Percentiles rank a stretch among this genome's conserved stretches.
Evolutionary conservation across 1,140 invertebrate genomes (phyloP).

Genomic region (Drosophila tsacasi): DNA sequence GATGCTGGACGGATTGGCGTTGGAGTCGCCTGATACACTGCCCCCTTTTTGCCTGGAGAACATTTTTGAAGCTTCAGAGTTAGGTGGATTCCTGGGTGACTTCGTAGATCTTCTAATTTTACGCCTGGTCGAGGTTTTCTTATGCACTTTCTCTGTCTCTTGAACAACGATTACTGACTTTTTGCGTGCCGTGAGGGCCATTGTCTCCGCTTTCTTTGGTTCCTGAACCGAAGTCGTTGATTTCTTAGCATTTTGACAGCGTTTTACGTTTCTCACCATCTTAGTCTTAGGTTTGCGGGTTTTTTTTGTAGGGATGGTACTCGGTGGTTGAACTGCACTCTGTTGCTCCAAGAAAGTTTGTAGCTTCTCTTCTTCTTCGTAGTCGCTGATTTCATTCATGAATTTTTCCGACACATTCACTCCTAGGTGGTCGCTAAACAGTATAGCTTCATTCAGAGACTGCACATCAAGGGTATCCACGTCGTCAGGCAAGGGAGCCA

Average conservation of each 20-base stretch:
- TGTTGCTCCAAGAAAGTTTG: slow-evolving; percentile 3
- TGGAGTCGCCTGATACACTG: neutral
- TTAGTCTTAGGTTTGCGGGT: neutral
- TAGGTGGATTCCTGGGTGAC: neutral
- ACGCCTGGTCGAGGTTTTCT: neutral
- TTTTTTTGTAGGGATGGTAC: neutral
- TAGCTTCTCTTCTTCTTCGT: slow-evolving; percentile 56
- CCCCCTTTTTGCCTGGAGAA: neutral
- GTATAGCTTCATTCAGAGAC: slow-evolving; percentile 61
- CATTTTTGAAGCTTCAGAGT: neutral
- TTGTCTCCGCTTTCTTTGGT: neutral
- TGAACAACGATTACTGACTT: neutral
- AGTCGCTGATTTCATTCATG: slow-evolving; percentile 57
- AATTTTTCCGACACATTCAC: slow-evolving; percentile 17
- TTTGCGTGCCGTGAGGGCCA: neutral
- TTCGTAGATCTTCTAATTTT: neutral
- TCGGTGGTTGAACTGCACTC: neutral
- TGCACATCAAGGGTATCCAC: slow-evolving; percentile 26
- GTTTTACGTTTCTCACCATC: neutral
- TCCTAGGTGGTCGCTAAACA: slow-evolving; percentile 43
- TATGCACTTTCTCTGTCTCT: neutral
- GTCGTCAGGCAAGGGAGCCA: slow-evolving; percentile 23
- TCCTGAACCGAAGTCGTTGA: neutral
- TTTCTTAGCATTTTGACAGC: neutral
- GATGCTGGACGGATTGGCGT: neutral